These are phyloP conservation scores for Anthopleura xanthogrammica DNA, from an alignment of 92 coral and sea anemone species.

Conservation along the genomic window DNA sequence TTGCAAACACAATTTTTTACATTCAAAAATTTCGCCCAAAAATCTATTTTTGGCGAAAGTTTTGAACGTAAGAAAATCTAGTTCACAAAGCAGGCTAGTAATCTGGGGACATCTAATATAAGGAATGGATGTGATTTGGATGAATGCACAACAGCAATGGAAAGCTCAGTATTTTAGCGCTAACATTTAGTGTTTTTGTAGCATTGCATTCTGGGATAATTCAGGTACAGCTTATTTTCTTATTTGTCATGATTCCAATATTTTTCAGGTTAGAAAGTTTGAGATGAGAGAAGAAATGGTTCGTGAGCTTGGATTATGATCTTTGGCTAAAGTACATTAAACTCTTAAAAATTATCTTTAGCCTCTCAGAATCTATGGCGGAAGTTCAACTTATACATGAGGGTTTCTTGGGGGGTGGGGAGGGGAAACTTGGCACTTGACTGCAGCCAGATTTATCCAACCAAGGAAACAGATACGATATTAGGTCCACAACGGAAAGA, in stretches of 20 bases:
- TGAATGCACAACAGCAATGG: neutral
- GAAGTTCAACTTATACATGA: too few species aligned
- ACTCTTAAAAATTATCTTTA: neutral
- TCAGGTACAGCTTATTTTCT: neutral
- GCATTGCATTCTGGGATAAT: neutral
- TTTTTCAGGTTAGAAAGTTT: constrained; percentile 83
- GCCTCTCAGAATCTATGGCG: too few species aligned
- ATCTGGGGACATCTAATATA: neutral
- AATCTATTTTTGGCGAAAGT: too few species aligned
- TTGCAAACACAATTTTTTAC: too few species aligned
- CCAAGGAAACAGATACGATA: too few species aligned
- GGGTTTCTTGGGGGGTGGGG: too few species aligned
- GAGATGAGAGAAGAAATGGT: constrained; percentile 82
- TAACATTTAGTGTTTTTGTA: neutral
- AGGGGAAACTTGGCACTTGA: too few species aligned
- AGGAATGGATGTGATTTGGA: neutral
- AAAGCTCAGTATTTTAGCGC: neutral
- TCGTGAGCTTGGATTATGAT: constrained; percentile 30
- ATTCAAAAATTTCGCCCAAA: too few species aligned
- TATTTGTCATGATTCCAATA: neutral
- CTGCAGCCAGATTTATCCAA: too few species aligned
- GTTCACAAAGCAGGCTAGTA: too few species aligned
- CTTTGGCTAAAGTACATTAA: neutral
- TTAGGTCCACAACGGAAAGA: too few species aligned
- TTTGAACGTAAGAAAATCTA: too few species aligned